Evolutionary conservation across 2,797 vertebrate species (phyloP).

Genomic region (Pipistrellus nathusii): DNA sequence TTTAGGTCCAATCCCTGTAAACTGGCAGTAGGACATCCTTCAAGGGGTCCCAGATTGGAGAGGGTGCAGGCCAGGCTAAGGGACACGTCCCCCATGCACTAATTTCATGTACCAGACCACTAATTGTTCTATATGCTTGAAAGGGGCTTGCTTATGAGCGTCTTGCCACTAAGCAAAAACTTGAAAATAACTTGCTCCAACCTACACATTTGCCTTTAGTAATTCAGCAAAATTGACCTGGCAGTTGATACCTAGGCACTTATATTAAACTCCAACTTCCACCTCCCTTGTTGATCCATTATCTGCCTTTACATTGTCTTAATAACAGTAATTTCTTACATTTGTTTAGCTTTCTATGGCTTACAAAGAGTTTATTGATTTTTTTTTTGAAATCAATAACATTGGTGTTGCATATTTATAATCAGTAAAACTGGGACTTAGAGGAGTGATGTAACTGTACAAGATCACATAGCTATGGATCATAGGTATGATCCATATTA

Average conservation of each 20-base stretch:
- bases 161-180: slow-evolving; percentile 25
- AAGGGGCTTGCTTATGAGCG: slow-evolving; percentile 7
- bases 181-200: slow-evolving; percentile 32
- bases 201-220: neutral
- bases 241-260: slow-evolving; percentile 3
- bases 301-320: neutral
- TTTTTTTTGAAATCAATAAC: neutral
- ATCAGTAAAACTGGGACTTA: neutral
- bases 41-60: too few species aligned
- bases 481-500: neutral
- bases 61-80: too few species aligned
- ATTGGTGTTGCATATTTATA: neutral
- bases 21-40: too few species aligned
- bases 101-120: too few species aligned
- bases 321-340: neutral
- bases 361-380: slow-evolving; percentile 3
- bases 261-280: slow-evolving; percentile 39
- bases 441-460: neutral
- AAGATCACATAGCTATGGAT: neutral
- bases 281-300: neutral
- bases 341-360: slow-evolving; percentile 11
- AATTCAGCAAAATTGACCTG: neutral
- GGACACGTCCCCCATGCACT: too few species aligned
- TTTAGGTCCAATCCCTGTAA: too few species aligned
- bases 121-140: neutral